These are phyloP conservation scores for Egretta garzetta DNA, from an alignment of 2,113 vertebrate species.

Conservation along the genomic window DNA sequence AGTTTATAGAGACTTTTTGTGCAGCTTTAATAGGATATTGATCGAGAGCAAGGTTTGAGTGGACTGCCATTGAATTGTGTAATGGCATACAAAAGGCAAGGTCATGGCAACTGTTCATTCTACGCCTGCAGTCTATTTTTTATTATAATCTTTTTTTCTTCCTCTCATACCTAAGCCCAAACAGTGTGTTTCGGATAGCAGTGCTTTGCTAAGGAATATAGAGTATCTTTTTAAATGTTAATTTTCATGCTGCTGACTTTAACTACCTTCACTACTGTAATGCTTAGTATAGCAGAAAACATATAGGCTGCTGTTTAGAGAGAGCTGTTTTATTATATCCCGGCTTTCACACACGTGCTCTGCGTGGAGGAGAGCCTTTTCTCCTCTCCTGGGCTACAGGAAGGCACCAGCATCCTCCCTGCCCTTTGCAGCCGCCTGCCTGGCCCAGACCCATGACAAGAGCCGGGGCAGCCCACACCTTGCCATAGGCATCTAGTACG, in stretches of 20 bases:
- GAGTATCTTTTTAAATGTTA: slow-evolving; percentile 60
- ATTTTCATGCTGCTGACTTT: slow-evolving; percentile 55
- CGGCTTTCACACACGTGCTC: not conserved
- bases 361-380: not conserved
- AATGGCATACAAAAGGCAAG: slow-evolving; percentile 94
- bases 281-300: slow-evolving; percentile 50
- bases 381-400: not conserved
- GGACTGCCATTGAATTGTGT: slow-evolving; percentile 94
- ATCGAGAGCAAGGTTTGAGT: slow-evolving; percentile 95
- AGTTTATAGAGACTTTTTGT: slow-evolving; percentile 92
- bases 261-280: slow-evolving; percentile 13
- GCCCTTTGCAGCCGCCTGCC: not conserved
- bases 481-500: fast-evolving
- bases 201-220: slow-evolving; percentile 49
- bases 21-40: slow-evolving; percentile 99
- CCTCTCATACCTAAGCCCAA: slow-evolving; percentile 52
- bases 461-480: not conserved
- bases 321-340: not conserved
- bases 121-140: slow-evolving; percentile 72
- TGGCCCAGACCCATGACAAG: not conserved
- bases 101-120: slow-evolving; percentile 80
- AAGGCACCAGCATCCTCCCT: not conserved
- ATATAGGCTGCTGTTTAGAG: not conserved
- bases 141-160: slow-evolving; percentile 73
- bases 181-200: slow-evolving; percentile 43